Percentiles rank a stretch among this genome's conserved stretches.
Evolutionary conservation across 2,113 vertebrate genomes (phyloP).

Genomic region (Odocoileus virginianus): DNA sequence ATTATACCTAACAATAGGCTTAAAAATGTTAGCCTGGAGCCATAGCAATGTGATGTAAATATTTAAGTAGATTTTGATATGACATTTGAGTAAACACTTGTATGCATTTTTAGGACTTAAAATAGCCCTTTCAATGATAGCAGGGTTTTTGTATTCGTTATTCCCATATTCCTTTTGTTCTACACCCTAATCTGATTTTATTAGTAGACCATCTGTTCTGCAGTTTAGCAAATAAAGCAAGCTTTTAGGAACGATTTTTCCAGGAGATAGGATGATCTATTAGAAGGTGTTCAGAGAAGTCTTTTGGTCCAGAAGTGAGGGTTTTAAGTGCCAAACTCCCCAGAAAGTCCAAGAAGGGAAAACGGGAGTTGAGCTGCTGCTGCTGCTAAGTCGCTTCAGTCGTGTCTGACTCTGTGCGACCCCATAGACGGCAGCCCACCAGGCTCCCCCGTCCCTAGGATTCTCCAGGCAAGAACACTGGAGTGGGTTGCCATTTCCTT

Average conservation of each 20-base stretch:
- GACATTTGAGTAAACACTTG: not conserved
- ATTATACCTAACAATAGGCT: not conserved
- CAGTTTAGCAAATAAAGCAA: not conserved
- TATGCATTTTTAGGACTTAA: not conserved
- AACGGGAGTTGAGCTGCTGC: not conserved
- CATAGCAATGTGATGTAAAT: conserved; percentile 10
- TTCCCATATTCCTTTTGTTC: not conserved
- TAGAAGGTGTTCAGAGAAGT: not conserved
- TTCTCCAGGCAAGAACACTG: too few species aligned
- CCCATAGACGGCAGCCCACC: not conserved
- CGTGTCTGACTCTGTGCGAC: not conserved
- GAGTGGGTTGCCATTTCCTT: too few species aligned
- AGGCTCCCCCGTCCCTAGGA: not conserved
- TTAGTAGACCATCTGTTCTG: not conserved
- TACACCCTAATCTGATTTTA: not conserved
- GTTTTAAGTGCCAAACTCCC: not conserved
- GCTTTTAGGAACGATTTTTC: not conserved
- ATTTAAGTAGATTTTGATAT: conserved; percentile 30
- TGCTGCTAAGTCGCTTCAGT: not conserved
- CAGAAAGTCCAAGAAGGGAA: not conserved
- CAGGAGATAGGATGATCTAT: not conserved
- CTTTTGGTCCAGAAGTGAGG: not conserved
- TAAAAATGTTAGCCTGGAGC: not conserved
- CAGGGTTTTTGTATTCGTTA: not conserved
- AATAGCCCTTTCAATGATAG: not conserved